phyloP scores from a whole-genome alignment of 2,888 invertebrate genomes.

The Cacoxenus indagator region DNA sequence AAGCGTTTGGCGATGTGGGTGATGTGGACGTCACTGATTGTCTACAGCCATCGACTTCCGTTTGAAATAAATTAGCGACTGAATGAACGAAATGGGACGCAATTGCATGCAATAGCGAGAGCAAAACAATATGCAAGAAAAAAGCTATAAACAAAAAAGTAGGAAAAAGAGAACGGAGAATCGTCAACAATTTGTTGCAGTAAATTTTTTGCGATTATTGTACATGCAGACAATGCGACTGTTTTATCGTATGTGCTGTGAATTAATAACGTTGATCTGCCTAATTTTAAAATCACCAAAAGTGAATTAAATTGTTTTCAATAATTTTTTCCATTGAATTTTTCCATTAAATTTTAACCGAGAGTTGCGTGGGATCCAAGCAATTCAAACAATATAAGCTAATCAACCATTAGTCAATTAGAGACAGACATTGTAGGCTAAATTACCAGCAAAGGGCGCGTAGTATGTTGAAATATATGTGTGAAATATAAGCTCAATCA shows the following conservation, averaged over 20 bases:
- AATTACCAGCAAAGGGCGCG: too few species aligned
- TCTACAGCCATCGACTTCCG: constrained; percentile 41
- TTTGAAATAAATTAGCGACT: constrained; percentile 43
- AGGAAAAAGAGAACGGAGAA: constrained; percentile 1
- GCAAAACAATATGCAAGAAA: constrained; percentile 17
- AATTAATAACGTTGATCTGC: too few species aligned
- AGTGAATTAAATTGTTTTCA: too few species aligned
- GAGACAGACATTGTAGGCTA: too few species aligned
- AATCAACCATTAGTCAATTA: too few species aligned
- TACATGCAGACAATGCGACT: too few species aligned
- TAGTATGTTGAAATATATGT: too few species aligned
- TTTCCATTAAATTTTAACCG: too few species aligned
- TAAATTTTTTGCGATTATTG: background rate
- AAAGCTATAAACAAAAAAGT: constrained; percentile 21
- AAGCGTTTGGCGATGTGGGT: background rate
- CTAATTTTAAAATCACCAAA: background rate
- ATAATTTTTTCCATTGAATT: too few species aligned
- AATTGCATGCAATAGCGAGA: constrained; percentile 25
- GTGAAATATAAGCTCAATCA: background rate
- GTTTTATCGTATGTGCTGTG: too few species aligned
- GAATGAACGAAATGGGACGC: background rate
- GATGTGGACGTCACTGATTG: constrained; percentile 2
- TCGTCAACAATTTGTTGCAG: background rate
- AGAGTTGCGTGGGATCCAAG: too few species aligned
- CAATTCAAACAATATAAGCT: too few species aligned